Conservation (phyloP, 2,797 vertebrate genomes). For the Threskiornis aethiopicus region DNA sequence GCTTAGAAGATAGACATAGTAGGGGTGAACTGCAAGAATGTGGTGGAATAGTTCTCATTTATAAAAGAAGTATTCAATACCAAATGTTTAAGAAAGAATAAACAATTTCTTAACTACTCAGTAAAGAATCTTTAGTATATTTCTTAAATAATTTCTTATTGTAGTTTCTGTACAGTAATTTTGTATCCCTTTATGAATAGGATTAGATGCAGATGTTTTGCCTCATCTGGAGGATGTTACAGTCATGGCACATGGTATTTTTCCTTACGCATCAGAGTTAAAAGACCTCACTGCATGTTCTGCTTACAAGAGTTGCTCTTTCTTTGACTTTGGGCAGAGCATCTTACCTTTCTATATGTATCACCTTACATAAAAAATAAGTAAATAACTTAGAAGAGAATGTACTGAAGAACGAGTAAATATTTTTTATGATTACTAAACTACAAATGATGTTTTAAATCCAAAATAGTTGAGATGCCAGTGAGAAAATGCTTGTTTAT, state of each 20-base stretch:
- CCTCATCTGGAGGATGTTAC: neutral
- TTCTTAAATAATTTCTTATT: neutral
- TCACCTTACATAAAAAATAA: neutral
- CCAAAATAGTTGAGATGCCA: neutral
- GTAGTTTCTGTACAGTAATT: neutral
- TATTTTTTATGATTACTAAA: neutral
- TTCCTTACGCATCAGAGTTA: neutral
- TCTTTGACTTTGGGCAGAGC: neutral
- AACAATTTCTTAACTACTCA: neutral
- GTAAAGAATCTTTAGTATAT: neutral
- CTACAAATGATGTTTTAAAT: neutral
- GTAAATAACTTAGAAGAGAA: neutral
- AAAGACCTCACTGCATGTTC: neutral
- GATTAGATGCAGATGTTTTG: neutral
- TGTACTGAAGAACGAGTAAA: neutral
- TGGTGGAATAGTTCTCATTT: neutral
- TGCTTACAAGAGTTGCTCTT: neutral
- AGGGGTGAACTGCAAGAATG: neutral
- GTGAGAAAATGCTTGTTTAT: neutral
- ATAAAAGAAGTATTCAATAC: neutral
- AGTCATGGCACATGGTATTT: neutral
- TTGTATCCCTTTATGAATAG: neutral
- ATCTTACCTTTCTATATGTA: neutral
- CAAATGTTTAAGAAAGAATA: neutral
- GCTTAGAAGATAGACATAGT: neutral